Base-by-base conservation (phyloP, 1,140 invertebrate genomes). In the Brachionus paranguensis region DNA sequence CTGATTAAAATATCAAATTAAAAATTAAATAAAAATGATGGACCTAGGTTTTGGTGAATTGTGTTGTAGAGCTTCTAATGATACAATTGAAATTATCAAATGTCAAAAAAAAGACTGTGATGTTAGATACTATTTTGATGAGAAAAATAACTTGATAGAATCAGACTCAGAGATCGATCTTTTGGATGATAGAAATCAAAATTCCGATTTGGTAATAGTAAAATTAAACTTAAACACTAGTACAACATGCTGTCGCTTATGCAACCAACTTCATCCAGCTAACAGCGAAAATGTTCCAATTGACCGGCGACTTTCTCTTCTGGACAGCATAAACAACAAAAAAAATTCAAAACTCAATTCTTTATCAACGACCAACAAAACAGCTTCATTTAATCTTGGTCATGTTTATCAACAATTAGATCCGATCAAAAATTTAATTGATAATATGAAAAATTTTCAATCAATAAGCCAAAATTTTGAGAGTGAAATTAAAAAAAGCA, bases 351-450 rank as follows among this genome's bases (percentile, higher is more conserved):
- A 45, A 47, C 8, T 76, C 1, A 76, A 76, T 50, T 20, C 45
- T 8, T 76, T 50, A 14, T 33, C 41, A 76, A 27, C 45, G n/a
- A 6, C 33, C 10, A 27, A 50, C 24, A 76, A 50, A 27, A 76
- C 72, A 76, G 8, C 45, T 12, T 76, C 45, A 76, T 76, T 76
- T 29, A 76, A 76, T 72, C 10, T 72, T 41, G 37, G 68, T 72
- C 11, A 72, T 43, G 33, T 27, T 12, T 17, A 68, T 5, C 20
- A 68, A 24, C 65, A 68, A n/a, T 33, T 17, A 45, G 72, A 76
- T 76, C 41, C 41, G 47, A 76, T 76, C 20, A 47, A 50, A 76
- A 50, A 47, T 50, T 50, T 76, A 10, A 76, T 76, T 76, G 72
- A 76, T 0, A 47, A 10, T 27, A 50, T 76, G 12, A 76, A 50